Evolutionary conservation across 1,140 invertebrate species (phyloP).

Genomic region (Pseudomyrmex concolor): DNA sequence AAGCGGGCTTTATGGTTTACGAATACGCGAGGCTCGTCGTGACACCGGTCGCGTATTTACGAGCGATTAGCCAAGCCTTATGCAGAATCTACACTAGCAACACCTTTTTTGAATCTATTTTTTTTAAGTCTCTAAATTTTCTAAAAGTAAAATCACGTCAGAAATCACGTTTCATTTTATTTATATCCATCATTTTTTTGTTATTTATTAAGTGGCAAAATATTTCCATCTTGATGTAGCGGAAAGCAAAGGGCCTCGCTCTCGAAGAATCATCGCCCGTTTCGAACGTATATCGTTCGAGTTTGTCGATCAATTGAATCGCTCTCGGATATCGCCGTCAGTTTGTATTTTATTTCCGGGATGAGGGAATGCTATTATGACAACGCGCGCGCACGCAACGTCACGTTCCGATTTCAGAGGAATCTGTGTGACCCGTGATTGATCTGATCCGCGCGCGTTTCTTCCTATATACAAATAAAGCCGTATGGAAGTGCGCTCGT

Average conservation of each 20-base stretch:
- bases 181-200: no score
- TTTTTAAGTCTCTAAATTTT: no score
- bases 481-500: not conserved
- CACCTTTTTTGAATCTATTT: not conserved
- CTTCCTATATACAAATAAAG: constrained; percentile 6
- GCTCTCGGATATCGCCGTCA: not conserved
- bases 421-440: no score
- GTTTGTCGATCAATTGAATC: constrained; percentile 16
- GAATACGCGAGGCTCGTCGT: constrained; percentile 62
- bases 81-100: not conserved
- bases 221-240: not conserved
- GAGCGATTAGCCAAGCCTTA: constrained; percentile 66
- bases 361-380: constrained; percentile 67
- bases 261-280: not conserved
- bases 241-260: not conserved
- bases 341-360: not conserved
- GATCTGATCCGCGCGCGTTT: not conserved
- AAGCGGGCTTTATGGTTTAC: constrained; percentile 67
- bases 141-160: not conserved
- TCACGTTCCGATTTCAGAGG: constrained; percentile 44
- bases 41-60: constrained; percentile 70
- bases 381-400: constrained; percentile 67
- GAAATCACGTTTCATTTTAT: no score
- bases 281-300: not conserved
- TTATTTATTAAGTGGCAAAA: no score